phyloP scores from a whole-genome alignment of 2,888 invertebrate genomes.

The Panorpa germanica region DNA sequence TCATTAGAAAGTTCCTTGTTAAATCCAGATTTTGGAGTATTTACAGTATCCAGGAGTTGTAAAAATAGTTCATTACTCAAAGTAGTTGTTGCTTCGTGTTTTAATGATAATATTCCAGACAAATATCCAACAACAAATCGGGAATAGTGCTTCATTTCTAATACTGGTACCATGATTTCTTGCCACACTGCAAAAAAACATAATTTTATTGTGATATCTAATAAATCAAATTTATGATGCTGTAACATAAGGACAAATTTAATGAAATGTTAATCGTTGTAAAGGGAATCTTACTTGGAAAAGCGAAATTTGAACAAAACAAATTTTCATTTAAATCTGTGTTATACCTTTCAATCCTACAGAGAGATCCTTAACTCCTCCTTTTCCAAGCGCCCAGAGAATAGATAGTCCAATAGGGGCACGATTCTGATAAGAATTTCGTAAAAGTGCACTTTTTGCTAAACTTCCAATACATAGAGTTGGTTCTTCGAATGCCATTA shows the following conservation, averaged over 20 bases:
- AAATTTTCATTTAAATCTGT: neutral
- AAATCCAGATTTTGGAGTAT: too few species aligned
- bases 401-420: slow-evolving; percentile 52
- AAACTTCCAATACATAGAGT: slow-evolving; percentile 38
- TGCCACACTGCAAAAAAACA: slow-evolving; percentile 40
- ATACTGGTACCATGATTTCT: slow-evolving; percentile 50
- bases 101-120: slow-evolving; percentile 18
- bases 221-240: too few species aligned
- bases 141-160: slow-evolving; percentile 51
- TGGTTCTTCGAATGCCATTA: slow-evolving; percentile 44
- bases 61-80: too few species aligned
- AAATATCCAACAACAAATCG: slow-evolving; percentile 44
- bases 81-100: too few species aligned
- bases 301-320: slow-evolving; percentile 2
- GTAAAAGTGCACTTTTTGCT: slow-evolving; percentile 38
- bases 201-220: too few species aligned
- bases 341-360: slow-evolving; percentile 47
- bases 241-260: too few species aligned
- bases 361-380: slow-evolving; percentile 39
- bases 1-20: too few species aligned
- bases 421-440: slow-evolving; percentile 60
- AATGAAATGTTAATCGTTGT: too few species aligned
- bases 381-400: slow-evolving; percentile 60
- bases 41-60: too few species aligned
- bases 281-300: too few species aligned